Evolutionary conservation across 2,888 invertebrate species (phyloP).

Genomic region (Dorcus hopei): DNA sequence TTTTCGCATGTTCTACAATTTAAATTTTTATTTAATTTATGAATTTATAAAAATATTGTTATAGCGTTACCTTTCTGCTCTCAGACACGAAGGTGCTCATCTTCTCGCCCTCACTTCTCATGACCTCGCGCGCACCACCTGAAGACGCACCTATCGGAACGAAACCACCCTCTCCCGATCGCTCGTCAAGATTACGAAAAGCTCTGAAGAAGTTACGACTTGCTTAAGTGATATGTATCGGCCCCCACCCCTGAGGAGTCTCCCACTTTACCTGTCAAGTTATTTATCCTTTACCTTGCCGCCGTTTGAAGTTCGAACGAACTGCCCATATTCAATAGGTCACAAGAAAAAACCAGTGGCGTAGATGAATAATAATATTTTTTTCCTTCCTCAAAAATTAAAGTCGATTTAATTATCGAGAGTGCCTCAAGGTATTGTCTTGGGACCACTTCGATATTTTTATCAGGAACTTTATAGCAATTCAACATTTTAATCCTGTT

Average conservation of each 20-base stretch:
- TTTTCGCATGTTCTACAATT: background rate
- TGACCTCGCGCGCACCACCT: slow-evolving; percentile 6
- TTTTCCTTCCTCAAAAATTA: background rate
- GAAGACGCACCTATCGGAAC: too few relatives aligned
- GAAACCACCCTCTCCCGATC: background rate
- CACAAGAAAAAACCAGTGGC: slow-evolving; percentile 2
- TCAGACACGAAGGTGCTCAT: slow-evolving; percentile 33
- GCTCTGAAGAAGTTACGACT: slow-evolving; percentile 12
- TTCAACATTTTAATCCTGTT: too few relatives aligned
- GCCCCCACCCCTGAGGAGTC: slow-evolving; percentile 22
- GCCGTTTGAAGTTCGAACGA: background rate
- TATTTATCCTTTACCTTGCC: slow-evolving; percentile 10
- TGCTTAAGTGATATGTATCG: slow-evolving; percentile 23
- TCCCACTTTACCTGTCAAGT: slow-evolving; percentile 23
- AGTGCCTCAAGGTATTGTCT: too few relatives aligned
- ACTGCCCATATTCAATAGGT: slow-evolving; percentile 3
- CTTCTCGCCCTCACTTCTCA: slow-evolving; percentile 33
- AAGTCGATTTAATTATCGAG: background rate
- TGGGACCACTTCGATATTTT: too few relatives aligned
- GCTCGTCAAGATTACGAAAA: background rate
- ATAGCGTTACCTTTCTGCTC: slow-evolving; percentile 39
- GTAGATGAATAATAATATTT: background rate
- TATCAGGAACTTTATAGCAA: too few relatives aligned
- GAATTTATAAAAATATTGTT: too few relatives aligned
- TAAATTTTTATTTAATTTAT: too few relatives aligned